Base-by-base conservation (phyloP, 1,140 invertebrate genomes). In the Rhopalosiphum maidis region DNA sequence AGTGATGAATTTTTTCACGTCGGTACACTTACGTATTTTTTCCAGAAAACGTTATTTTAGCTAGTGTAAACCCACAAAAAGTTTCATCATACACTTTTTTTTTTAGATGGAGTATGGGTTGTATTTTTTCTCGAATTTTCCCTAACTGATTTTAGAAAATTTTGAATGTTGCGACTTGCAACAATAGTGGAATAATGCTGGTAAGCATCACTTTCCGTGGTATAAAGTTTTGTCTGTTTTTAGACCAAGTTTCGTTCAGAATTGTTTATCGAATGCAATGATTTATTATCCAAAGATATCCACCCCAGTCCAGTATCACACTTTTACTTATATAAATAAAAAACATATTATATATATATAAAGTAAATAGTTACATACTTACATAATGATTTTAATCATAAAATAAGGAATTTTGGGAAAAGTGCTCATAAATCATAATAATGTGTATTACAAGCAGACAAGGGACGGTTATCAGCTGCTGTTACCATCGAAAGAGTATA, bases 341-440 rank as follows among this genome's bases (percentile, higher is more conserved):
- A 51, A 21, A 51, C 18, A 23, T n/a, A 30, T 30, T 11, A 30
- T 55, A 9, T n/a, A 54, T 55, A 55, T 55, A 23, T 68, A 68
- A 77, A 77, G 60, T 77, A 5, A 77, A 77, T 35, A 77, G 60
- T n/a, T 77, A n/a, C 30, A 68, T 68, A 68, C 60, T 77, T 77
- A n/a, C 15, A 77, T 18, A n/a, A 77, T n/a, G 30, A 77, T n/a
- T 77, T 77, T 77, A 77, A 77, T 77, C 60, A 77, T 77, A n/a
- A 77, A n/a, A n/a, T 77, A 77, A n/a, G 60, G 60, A 77, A 77
- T 77, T 77, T 77, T 5, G 30, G 60, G 60, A 77, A 77, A 77
- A 77, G 30, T 77, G 60, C n/a, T 77, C 60, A 77, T 77, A n/a
- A 77, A 77, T 77, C 60, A 77, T 77, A 77, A n/a, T 77, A 77